Conservation (phyloP, 53 echinoderm and acorn worm species). For the Temnopleurus reevesii region DNA sequence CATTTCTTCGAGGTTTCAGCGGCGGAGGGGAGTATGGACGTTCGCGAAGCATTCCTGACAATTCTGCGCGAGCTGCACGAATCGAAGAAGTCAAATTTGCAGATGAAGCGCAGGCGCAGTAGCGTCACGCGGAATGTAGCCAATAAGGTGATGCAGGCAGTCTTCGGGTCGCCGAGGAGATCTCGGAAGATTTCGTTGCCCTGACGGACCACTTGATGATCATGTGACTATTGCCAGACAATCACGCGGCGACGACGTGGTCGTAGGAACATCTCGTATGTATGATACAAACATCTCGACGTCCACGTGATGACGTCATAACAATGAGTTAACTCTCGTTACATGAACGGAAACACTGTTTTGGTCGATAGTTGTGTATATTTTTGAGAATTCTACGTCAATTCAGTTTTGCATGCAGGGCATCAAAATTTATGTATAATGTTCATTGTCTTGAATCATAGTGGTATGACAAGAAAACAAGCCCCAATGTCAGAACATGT, state of each 20-base stretch:
- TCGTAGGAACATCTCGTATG: background rate
- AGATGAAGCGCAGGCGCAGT: conserved; percentile 80
- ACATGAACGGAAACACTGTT: too few species aligned
- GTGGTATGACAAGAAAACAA: too few species aligned
- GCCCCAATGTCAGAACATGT: too few species aligned
- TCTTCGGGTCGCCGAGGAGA: conserved; percentile 84
- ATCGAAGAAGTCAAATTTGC: conserved; percentile 68
- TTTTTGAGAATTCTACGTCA: too few species aligned
- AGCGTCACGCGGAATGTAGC: conserved; percentile 90
- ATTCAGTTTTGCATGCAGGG: too few species aligned
- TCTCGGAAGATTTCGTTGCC: conserved; percentile 88
- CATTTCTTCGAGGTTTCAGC: conserved; percentile 96
- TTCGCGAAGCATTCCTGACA: conserved; percentile 78
- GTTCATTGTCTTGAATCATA: too few species aligned
- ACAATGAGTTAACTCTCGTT: background rate
- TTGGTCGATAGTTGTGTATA: too few species aligned
- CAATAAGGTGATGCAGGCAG: conserved; percentile 91
- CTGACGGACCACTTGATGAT: conserved; percentile 35
- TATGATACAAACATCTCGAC: background rate
- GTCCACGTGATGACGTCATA: background rate
- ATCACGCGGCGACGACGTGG: background rate
- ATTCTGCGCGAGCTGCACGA: conserved; percentile 83
- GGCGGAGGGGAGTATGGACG: conserved; percentile 79
- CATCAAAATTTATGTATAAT: too few species aligned
- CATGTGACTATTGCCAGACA: background rate